phyloP scores from a whole-genome alignment of 1,140 invertebrate species.

The Heterodera schachtii region DNA sequence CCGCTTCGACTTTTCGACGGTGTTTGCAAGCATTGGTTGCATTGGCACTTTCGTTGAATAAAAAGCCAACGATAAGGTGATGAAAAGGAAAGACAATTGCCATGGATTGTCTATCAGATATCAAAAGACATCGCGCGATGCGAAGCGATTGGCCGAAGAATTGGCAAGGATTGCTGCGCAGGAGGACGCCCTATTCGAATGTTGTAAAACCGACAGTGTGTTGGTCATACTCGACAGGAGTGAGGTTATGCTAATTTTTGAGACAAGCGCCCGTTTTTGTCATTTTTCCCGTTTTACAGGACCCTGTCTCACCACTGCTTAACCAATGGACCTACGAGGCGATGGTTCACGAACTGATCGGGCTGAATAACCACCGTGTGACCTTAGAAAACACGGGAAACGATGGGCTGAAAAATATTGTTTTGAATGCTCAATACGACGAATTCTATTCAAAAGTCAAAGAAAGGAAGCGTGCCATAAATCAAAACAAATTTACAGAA shows the following conservation, averaged over 20 bases:
- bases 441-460: constrained; percentile 90
- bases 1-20: constrained; percentile 76
- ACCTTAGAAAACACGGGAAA: constrained; percentile 81
- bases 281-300: constrained; percentile 66
- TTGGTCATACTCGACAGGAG: constrained; percentile 55
- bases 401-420: constrained; percentile 74
- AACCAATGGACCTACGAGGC: constrained; percentile 99
- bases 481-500: constrained; percentile 72
- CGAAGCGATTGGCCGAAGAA: constrained; percentile 82
- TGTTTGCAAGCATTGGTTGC: constrained; percentile 82
- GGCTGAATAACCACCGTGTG: constrained; percentile 91
- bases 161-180: constrained; percentile 68
- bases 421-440: constrained; percentile 91
- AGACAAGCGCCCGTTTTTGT: constrained; percentile 86
- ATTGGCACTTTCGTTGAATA: constrained; percentile 86
- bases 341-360: constrained; percentile 96
- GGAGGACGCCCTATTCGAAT: constrained; percentile 65
- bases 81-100: background rate
- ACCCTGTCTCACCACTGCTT: constrained; percentile 91
- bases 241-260: constrained; percentile 28
- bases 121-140: constrained; percentile 83
- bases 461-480: constrained; percentile 18
- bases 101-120: constrained; percentile 68
- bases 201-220: constrained; percentile 44
- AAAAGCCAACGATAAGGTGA: constrained; percentile 79